phyloP scores from a whole-genome alignment of 53 echinoderm and acorn worm species.

The Hippasteria phrygiana region DNA sequence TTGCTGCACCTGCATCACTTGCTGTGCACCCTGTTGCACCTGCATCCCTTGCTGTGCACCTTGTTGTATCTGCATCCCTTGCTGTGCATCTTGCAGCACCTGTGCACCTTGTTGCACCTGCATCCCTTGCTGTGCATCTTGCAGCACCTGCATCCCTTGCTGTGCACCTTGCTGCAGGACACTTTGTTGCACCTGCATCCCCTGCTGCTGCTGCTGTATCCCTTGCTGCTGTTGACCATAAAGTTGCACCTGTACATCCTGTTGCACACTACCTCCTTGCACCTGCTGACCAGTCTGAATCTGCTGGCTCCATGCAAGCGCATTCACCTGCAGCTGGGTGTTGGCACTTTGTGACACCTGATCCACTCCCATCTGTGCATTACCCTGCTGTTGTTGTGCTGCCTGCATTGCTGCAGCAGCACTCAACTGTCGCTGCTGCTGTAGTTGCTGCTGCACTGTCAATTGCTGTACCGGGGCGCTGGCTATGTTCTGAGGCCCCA shows the following conservation, averaged over 20 bases:
- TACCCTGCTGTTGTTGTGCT: conserved; percentile 38
- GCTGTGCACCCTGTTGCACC: conserved; percentile 46
- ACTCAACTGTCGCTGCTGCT: conserved; percentile 52
- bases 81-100: conserved; percentile 22
- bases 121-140: conserved; percentile 21
- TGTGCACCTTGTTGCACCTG: not conserved
- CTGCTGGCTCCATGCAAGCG: conserved; percentile 19
- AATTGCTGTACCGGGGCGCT: not conserved
- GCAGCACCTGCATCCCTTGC: conserved; percentile 14
- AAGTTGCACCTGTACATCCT: conserved; percentile 5
- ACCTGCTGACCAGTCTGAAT: not conserved
- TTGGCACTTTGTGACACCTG: conserved; percentile 16
- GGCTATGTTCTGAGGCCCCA: not conserved
- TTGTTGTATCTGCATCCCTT: conserved; percentile 5
- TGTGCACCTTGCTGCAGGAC: conserved; percentile 6
- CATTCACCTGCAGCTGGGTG: not conserved
- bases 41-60: not conserved
- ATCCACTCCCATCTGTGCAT: not conserved
- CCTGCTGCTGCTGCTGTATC: conserved; percentile 52
- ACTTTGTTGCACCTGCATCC: not conserved
- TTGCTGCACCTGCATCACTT: not conserved
- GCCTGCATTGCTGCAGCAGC: conserved; percentile 19
- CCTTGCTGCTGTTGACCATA: conserved; percentile 3
- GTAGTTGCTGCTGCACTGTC: conserved; percentile 55
- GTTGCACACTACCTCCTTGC: not conserved